Percentiles rank a stretch among this genome's conserved stretches.
phyloP scores from a whole-genome alignment of 2,888 invertebrate genomes.

The Drosophila helvetica region DNA sequence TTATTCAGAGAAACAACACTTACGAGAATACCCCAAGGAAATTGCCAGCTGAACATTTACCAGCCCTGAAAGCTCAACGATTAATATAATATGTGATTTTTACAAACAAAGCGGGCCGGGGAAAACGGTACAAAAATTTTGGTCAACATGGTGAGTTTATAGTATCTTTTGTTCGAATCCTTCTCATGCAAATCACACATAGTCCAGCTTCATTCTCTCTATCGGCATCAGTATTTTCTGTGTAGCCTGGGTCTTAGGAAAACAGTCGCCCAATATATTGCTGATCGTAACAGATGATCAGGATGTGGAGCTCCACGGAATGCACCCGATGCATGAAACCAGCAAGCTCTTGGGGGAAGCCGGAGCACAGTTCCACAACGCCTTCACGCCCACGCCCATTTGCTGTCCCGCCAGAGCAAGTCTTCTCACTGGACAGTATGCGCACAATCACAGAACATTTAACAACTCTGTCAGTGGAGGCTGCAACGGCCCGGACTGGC shows the following conservation, averaged over 20 bases:
- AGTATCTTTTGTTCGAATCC: neutral
- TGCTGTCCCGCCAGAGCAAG: slow-evolving; percentile 96
- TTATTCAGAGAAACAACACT: no score
- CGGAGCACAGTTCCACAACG: slow-evolving; percentile 89
- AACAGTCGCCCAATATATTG: slow-evolving; percentile 88
- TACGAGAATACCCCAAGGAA: no score
- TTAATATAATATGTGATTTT: no score
- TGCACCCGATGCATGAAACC: slow-evolving; percentile 89
- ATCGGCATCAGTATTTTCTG: neutral
- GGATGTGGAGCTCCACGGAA: slow-evolving; percentile 90
- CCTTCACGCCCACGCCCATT: slow-evolving; percentile 92
- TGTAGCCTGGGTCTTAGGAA: neutral
- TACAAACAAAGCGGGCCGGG: neutral
- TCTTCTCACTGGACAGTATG: slow-evolving; percentile 92
- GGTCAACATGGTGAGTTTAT: neutral
- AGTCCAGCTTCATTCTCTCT: neutral
- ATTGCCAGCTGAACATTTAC: no score
- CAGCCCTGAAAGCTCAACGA: no score
- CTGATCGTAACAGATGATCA: slow-evolving; percentile 94
- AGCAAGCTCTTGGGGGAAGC: slow-evolving; percentile 86
- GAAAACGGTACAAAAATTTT: neutral
- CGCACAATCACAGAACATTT: slow-evolving; percentile 91
- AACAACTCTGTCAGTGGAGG: slow-evolving; percentile 93
- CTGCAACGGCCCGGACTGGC: slow-evolving; percentile 90
- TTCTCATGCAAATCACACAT: neutral